A percentile compares a stretch with the other conserved stretches of the same genome.
Conservation (phyloP, 2,797 vertebrate genomes). For the Yasuhikotakia modesta region DNA sequence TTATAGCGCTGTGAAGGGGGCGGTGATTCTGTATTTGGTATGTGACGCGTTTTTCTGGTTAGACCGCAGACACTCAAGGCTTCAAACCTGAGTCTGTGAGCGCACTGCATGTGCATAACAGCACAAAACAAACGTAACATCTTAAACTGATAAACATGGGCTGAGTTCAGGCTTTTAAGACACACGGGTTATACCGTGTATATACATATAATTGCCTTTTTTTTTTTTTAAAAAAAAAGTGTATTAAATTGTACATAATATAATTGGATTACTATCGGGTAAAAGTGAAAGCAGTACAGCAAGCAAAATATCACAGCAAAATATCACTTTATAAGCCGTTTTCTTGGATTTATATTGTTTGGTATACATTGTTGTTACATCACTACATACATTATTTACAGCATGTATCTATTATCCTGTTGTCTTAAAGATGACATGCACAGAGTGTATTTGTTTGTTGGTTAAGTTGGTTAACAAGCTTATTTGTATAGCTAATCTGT, state of each 20-base stretch:
- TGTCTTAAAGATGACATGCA: background rate
- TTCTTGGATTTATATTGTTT: background rate
- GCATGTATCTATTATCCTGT: background rate
- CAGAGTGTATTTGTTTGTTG: background rate
- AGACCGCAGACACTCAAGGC: conserved; percentile 21
- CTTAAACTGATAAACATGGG: background rate
- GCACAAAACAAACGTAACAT: conserved; percentile 20
- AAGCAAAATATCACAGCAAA: background rate
- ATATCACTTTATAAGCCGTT: background rate
- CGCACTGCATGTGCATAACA: background rate
- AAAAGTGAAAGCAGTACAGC: too few relatives aligned
- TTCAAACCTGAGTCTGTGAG: background rate
- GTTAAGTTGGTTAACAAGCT: too few relatives aligned
- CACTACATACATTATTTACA: background rate
- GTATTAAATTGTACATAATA: background rate
- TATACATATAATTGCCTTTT: too few relatives aligned
- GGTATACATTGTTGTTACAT: too few relatives aligned
- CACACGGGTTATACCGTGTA: background rate
- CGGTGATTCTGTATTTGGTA: conserved; percentile 32
- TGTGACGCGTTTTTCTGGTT: conserved; percentile 55
- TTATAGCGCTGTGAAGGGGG: conserved; percentile 50
- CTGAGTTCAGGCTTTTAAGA: background rate
- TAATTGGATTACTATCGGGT: too few relatives aligned
- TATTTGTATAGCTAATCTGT: background rate
- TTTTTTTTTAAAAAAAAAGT: too few relatives aligned